Conservation (phyloP, 1,140 invertebrate species). For the Linepithema humile region DNA sequence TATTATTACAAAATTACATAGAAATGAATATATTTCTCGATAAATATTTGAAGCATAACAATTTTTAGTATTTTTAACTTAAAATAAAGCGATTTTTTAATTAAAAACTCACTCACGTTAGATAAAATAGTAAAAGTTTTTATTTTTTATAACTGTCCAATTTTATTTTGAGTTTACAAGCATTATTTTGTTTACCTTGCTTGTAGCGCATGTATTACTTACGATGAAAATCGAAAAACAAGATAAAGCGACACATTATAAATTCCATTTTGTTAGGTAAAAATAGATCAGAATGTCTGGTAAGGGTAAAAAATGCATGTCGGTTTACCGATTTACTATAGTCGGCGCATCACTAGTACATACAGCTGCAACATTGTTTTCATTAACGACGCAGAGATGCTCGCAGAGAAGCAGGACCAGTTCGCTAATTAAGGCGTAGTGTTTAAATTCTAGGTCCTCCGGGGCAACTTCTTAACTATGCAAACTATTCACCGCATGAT, state of each 20-base stretch:
- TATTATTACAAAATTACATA: too few species aligned
- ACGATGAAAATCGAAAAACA: neutral
- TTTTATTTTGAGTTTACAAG: neutral
- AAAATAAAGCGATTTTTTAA: too few species aligned
- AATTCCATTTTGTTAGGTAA: conserved; percentile 16
- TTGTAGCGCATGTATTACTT: neutral
- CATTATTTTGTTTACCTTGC: neutral
- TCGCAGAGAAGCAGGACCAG: neutral
- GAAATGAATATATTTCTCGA: neutral
- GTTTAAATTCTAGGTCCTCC: conserved; percentile 39
- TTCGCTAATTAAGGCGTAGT: conserved; percentile 50
- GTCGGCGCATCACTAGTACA: neutral
- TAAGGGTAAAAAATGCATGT: conserved; percentile 16
- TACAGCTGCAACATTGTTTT: conserved; percentile 1
- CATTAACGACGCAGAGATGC: conserved; percentile 21
- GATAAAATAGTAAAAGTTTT: too few species aligned
- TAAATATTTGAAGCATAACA: too few species aligned
- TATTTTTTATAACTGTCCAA: too few species aligned
- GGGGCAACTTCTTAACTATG: conserved; percentile 71
- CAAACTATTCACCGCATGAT: conserved; percentile 73
- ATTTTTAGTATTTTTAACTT: too few species aligned
- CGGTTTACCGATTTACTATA: neutral
- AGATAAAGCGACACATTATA: neutral
- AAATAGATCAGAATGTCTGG: neutral
- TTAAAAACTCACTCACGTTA: too few species aligned